phyloP scores from a whole-genome alignment of 2,888 invertebrate species.

The Hylaea fasciaria region DNA sequence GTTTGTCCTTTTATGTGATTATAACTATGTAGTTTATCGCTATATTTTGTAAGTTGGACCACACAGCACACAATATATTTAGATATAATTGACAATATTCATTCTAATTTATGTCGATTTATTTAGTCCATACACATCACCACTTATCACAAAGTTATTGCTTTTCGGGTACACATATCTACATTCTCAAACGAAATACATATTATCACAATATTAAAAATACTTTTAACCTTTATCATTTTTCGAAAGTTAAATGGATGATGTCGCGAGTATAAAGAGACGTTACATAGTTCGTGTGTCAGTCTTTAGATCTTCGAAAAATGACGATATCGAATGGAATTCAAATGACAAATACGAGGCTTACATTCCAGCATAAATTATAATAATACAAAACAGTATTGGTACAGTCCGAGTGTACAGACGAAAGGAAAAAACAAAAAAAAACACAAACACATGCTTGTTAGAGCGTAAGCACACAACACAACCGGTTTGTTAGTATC shows the following conservation, averaged over 20 bases:
- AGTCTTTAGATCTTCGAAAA: conserved; percentile 70
- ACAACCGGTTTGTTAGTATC: conserved; percentile 84
- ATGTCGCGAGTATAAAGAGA: conserved; percentile 56
- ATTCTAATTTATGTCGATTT: conserved; percentile 64
- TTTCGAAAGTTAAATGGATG: conserved; percentile 58
- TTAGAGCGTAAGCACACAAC: conserved; percentile 83
- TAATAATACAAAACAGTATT: conserved; percentile 65
- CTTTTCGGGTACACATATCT: conserved; percentile 78
- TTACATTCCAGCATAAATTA: conserved; percentile 83
- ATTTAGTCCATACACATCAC: conserved; percentile 67
- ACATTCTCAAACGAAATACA: conserved; percentile 71
- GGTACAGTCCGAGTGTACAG: conserved; percentile 55
- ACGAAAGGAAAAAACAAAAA: conserved; percentile 51
- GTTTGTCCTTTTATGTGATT: not conserved
- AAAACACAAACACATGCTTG: conserved; percentile 83
- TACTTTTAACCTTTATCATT: conserved; percentile 60
- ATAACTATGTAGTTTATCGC: conserved; percentile 8
- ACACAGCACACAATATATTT: conserved; percentile 46
- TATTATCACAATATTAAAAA: conserved; percentile 81
- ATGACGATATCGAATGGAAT: conserved; percentile 62
- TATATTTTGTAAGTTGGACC: conserved; percentile 50
- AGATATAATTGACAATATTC: conserved; percentile 77
- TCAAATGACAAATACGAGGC: conserved; percentile 57
- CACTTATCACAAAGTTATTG: conserved; percentile 82
- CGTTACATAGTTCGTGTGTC: conserved; percentile 61